These are phyloP conservation scores for Pogona vitticeps DNA, from an alignment of 2,113 vertebrate species.

Conservation along the genomic window DNA sequence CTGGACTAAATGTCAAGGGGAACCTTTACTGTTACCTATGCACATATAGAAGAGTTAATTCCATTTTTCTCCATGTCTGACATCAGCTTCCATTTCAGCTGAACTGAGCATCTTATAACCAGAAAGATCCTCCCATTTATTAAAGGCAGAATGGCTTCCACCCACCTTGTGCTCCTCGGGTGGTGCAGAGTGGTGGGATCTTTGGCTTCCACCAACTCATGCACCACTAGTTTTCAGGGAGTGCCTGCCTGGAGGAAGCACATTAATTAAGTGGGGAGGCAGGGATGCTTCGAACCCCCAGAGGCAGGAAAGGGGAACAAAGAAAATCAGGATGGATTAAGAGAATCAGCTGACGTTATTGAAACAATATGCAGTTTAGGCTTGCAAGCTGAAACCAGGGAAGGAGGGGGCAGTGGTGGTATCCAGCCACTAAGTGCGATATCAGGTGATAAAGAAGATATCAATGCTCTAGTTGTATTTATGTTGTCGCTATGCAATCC, in stretches of 20 bases:
- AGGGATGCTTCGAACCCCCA: neutral
- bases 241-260: neutral
- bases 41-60: no score
- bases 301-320: constrained; percentile 2
- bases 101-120: neutral
- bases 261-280: constrained; percentile 15
- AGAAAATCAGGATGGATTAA: constrained; percentile 12
- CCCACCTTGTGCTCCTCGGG: neutral
- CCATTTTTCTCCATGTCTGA: fast-evolving
- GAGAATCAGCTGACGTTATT: constrained; percentile 16
- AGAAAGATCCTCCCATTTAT: neutral
- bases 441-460: neutral
- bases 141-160: neutral
- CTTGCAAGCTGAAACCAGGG: neutral
- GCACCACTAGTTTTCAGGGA: neutral
- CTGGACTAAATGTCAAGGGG: no score
- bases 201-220: no score
- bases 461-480: neutral
- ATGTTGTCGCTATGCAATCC: neutral
- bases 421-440: neutral
- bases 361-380: neutral
- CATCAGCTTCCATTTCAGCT: neutral
- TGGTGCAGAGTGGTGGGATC: neutral
- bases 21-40: no score
- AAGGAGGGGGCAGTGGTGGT: no score